Evolutionary conservation across 2,113 vertebrate species (phyloP).

Genomic region (Centropus unirufus): DNA sequence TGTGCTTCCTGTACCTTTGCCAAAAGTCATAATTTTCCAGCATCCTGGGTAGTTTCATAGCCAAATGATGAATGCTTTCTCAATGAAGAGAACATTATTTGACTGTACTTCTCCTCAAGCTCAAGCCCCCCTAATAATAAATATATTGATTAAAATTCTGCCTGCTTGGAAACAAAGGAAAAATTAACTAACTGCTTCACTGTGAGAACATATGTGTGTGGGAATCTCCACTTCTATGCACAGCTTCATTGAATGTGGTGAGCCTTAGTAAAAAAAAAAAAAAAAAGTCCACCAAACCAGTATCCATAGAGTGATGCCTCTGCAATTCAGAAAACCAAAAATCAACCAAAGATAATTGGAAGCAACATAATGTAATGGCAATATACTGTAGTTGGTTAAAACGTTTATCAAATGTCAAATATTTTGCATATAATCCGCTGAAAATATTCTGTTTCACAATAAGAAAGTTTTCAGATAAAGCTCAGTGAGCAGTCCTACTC

Average conservation of each 20-base stretch:
- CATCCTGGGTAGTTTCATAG: constrained; percentile 39
- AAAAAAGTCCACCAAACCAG: neutral
- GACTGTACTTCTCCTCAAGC: constrained; percentile 65
- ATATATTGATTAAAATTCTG: constrained; percentile 8
- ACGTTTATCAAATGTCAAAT: neutral
- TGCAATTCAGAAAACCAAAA: neutral
- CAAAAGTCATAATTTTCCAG: constrained; percentile 58
- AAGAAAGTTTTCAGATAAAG: neutral
- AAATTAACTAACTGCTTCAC: neutral
- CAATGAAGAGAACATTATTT: constrained; percentile 58
- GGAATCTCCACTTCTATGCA: neutral
- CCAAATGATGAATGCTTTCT: constrained; percentile 72
- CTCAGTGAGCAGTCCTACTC: neutral
- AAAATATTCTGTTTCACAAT: neutral
- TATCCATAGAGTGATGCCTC: neutral
- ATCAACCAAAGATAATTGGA: neutral
- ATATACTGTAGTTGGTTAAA: neutral
- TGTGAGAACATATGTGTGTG: neutral
- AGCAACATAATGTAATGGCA: neutral
- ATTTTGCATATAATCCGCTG: neutral
- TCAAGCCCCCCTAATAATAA: constrained; percentile 13
- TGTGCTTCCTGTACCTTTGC: constrained; percentile 37
- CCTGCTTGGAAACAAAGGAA: constrained; percentile 2
- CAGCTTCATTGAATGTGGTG: neutral
- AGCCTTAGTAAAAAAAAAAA: neutral